Conservation (phyloP, 2,113 vertebrate genomes). For the Alaudala cheleensis region DNA sequence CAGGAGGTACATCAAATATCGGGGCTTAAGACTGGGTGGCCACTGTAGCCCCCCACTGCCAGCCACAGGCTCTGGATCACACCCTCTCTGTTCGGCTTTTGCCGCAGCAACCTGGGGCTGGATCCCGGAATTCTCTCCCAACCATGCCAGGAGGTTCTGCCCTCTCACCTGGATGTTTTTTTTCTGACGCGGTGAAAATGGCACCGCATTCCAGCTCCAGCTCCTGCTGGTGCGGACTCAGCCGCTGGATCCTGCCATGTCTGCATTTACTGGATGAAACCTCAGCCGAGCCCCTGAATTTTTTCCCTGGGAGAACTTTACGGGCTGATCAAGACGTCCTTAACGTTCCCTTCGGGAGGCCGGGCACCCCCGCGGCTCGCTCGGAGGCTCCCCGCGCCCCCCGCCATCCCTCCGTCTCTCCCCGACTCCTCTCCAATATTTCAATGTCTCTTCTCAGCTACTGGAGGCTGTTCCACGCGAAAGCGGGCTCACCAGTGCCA, state of each 20-base stretch:
- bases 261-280: neutral
- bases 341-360: neutral
- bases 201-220: neutral
- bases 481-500: slow-evolving; percentile 49
- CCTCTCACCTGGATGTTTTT: neutral
- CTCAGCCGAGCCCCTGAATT: neutral
- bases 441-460: neutral
- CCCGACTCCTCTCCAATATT: neutral
- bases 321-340: neutral
- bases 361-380: neutral
- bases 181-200: slow-evolving; percentile 30
- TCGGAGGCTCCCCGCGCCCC: neutral
- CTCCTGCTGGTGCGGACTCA: neutral
- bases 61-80: neutral
- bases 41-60: neutral
- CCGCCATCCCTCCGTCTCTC: neutral
- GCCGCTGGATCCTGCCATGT: neutral
- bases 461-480: neutral
- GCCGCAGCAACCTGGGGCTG: neutral
- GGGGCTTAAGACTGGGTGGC: neutral
- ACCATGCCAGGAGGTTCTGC: neutral
- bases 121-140: neutral
- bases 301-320: neutral
- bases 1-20: neutral
- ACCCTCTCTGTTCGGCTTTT: neutral